A percentile compares a stretch with the other conserved stretches of the same genome.
Evolutionary conservation across 37 sponge, comb jelly and placozoan genomes (phyloP).

Genomic region (Petrosia ficiformis): DNA sequence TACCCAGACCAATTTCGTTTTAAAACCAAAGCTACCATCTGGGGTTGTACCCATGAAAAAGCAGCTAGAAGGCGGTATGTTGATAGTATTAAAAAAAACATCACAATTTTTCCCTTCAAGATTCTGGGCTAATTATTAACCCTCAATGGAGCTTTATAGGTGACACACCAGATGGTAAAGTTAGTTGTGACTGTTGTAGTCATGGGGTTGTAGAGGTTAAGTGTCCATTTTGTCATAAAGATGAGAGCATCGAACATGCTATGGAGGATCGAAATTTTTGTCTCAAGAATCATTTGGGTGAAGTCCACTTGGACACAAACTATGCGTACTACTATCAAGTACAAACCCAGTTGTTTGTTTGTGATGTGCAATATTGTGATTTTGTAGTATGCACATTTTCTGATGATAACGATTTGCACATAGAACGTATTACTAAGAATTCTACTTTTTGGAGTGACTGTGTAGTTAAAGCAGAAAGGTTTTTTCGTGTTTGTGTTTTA

Average conservation of each 20-base stretch:
- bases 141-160: conserved; percentile 45
- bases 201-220: conserved; percentile 57
- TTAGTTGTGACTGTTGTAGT: conserved; percentile 55
- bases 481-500: conserved; percentile 17
- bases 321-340: conserved; percentile 49
- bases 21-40: conserved; percentile 26
- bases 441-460: conserved; percentile 5
- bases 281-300: conserved; percentile 4
- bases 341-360: conserved; percentile 30
- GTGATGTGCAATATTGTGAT: conserved; percentile 39
- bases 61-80: background rate
- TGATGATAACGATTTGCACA: conserved; percentile 10
- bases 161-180: conserved; percentile 67
- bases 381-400: conserved; percentile 48
- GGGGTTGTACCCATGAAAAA: conserved; percentile 14
- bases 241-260: conserved; percentile 18
- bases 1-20: conserved; percentile 53
- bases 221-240: conserved; percentile 44
- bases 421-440: conserved; percentile 34
- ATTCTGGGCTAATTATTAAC: conserved; percentile 29
- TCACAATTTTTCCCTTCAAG: background rate
- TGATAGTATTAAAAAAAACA: background rate
- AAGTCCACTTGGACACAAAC: background rate
- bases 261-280: conserved; percentile 33
- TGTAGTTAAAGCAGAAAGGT: background rate